Evolutionary conservation across 2,797 vertebrate species (phyloP).

Genomic region (Emydoidea blandingii): DNA sequence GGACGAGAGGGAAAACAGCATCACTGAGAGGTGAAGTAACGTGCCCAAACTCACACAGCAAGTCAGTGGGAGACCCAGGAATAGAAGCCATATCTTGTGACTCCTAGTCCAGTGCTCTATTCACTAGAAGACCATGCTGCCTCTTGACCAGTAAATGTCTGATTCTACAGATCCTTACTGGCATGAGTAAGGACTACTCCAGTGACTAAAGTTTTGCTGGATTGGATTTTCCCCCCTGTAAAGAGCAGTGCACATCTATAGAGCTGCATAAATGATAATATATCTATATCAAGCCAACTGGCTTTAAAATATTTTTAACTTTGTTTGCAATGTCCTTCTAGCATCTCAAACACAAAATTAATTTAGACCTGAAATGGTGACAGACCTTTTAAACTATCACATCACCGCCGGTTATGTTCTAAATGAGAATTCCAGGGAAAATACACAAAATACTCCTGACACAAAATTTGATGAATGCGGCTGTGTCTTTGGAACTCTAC

Average conservation of each 20-base stretch:
- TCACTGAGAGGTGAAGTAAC: not conserved
- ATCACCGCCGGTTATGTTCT: rapidly evolving
- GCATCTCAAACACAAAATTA: rapidly evolving
- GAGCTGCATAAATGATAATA: not conserved
- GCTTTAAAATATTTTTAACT: rapidly evolving
- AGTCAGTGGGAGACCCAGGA: not conserved
- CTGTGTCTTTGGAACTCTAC: rapidly evolving
- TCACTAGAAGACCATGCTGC: not conserved
- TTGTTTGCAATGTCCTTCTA: not conserved
- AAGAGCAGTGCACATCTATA: not conserved
- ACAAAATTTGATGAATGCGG: rapidly evolving
- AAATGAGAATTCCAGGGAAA: not conserved
- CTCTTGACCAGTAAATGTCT: not conserved
- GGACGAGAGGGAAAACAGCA: not conserved
- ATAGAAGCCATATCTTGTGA: not conserved
- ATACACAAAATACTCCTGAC: not conserved
- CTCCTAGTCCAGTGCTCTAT: not conserved
- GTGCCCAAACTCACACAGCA: not conserved
- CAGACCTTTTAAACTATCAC: rapidly evolving
- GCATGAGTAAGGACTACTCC: not conserved
- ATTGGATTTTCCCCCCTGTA: not conserved
- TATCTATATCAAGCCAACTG: no score
- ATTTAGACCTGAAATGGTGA: rapidly evolving
- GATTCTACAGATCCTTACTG: not conserved
- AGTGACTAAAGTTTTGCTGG: not conserved